Evolutionary conservation across 2,113 vertebrate species (phyloP).

Genomic region (Silurus asotus): DNA sequence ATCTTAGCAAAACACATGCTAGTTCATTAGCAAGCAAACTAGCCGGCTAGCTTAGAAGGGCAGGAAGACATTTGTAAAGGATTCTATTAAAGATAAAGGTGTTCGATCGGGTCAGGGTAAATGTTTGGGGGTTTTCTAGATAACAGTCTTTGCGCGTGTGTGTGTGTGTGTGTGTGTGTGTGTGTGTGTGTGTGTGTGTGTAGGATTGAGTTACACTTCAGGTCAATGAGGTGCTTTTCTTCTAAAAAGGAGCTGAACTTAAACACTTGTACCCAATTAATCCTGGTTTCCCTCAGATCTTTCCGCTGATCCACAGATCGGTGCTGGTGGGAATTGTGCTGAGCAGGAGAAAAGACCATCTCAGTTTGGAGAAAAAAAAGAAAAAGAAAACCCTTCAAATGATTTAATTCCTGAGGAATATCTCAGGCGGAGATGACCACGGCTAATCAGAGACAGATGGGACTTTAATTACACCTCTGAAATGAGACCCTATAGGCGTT

Average conservation of each 20-base stretch:
- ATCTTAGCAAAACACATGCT: background rate
- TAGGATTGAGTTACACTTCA: background rate
- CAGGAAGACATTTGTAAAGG: background rate
- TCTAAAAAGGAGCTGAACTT: background rate
- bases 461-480: conserved; percentile 50
- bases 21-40: background rate
- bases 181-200: background rate
- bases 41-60: background rate
- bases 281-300: background rate
- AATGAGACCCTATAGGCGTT: conserved; percentile 30
- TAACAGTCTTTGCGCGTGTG: background rate
- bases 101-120: background rate
- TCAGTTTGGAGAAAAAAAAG: background rate
- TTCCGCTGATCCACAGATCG: background rate
- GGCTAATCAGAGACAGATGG: conserved; percentile 48
- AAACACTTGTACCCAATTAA: conserved; percentile 4
- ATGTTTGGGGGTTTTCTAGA: background rate
- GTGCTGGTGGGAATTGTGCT: conserved; percentile 29
- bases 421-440: conserved; percentile 31
- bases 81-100: background rate
- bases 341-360: conserved; percentile 5
- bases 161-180: no score
- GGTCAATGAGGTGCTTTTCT: background rate
- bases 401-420: conserved; percentile 26
- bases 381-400: background rate